phyloP scores from a whole-genome alignment of 1,140 invertebrate species.

The Ceratina australensis region DNA sequence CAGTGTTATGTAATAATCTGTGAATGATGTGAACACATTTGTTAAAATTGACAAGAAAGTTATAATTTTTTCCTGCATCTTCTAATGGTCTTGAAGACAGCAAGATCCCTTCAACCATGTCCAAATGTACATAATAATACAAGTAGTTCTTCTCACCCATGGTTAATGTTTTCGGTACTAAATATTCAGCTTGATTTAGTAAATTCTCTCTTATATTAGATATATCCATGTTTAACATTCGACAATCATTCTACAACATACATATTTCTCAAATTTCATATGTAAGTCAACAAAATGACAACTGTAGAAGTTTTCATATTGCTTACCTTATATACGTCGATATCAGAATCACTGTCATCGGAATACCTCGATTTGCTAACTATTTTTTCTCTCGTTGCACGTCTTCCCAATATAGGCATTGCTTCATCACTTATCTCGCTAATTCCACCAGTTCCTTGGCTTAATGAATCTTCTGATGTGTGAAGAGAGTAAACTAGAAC shows the following conservation, averaged over 20 bases:
- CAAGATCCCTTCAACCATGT: slow-evolving; percentile 84
- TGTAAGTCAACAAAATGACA: neutral
- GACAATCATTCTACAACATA: slow-evolving; percentile 82
- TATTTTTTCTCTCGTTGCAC: slow-evolving; percentile 82
- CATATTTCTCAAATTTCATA: slow-evolving; percentile 19
- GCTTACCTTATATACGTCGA: slow-evolving; percentile 78
- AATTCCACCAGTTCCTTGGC: slow-evolving; percentile 78
- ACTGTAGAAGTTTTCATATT: neutral
- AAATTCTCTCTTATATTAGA: slow-evolving; percentile 86
- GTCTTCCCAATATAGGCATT: slow-evolving; percentile 81
- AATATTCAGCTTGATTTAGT: slow-evolving; percentile 85
- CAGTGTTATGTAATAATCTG: slow-evolving; percentile 84
- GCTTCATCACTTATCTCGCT: slow-evolving; percentile 85
- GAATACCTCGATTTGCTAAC: slow-evolving; percentile 73
- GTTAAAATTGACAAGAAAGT: slow-evolving; percentile 85
- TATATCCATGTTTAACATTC: slow-evolving; percentile 83
- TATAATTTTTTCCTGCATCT: slow-evolving; percentile 73
- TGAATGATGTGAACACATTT: slow-evolving; percentile 85
- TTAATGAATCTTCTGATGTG: slow-evolving; percentile 81
- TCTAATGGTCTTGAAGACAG: slow-evolving; percentile 81
- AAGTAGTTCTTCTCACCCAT: slow-evolving; percentile 84
- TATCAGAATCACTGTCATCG: slow-evolving; percentile 81
- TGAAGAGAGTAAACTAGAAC: slow-evolving; percentile 74
- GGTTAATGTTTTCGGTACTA: slow-evolving; percentile 83
- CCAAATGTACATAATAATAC: slow-evolving; percentile 85